Conservation (phyloP, 2,797 vertebrate species). For the Hydrophis major region DNA sequence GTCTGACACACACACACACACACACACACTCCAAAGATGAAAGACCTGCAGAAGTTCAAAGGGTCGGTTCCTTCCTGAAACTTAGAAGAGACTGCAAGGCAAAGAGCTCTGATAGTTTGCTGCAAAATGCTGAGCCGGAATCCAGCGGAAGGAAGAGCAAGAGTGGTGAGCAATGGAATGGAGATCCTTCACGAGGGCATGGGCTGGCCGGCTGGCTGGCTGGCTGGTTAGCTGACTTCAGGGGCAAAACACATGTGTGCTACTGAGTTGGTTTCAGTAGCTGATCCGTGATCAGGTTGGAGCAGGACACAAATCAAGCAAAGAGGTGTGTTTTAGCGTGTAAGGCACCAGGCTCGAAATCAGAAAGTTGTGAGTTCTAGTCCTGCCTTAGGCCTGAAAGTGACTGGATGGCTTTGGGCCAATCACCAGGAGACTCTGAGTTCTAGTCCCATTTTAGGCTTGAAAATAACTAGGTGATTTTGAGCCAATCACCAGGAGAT, state of each 20-base stretch:
- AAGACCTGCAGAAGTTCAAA: neutral
- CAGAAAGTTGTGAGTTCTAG: too few species aligned
- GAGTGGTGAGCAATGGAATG: neutral
- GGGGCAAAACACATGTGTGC: neutral
- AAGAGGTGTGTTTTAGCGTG: too few species aligned
- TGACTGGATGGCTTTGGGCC: too few species aligned
- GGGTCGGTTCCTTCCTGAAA: neutral
- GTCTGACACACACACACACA: too few species aligned
- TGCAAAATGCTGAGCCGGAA: neutral
- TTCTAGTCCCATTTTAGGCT: too few species aligned
- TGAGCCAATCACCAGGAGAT: too few species aligned
- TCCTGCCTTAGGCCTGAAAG: too few species aligned
- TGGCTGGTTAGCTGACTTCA: neutral
- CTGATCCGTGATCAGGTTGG: neutral
- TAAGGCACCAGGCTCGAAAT: too few species aligned
- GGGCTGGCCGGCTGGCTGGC: neutral
- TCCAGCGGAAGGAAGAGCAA: neutral
- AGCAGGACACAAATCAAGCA: neutral
- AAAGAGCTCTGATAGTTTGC: neutral
- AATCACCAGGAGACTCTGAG: too few species aligned
- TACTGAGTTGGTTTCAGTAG: neutral
- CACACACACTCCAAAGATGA: neutral
- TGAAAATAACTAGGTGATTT: too few species aligned
- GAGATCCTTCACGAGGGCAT: neutral
- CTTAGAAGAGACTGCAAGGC: neutral